Percentiles rank a stretch among this genome's conserved stretches.
These are phyloP conservation scores for Simalia tracyae DNA, from an alignment of 2,797 vertebrate genomes.

Conservation along the genomic window DNA sequence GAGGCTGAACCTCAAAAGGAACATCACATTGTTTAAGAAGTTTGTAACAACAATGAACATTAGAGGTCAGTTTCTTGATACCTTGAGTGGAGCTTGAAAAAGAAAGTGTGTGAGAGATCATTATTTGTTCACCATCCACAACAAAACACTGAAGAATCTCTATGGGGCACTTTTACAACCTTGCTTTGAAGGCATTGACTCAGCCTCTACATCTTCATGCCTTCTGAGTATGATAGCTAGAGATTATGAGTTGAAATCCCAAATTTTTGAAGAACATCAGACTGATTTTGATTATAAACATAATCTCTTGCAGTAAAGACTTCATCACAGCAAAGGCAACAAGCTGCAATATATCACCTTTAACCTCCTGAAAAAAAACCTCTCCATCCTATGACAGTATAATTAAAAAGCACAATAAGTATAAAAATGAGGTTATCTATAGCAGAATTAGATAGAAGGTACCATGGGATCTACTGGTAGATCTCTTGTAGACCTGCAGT, in stretches of 20 bases:
- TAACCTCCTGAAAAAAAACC: background rate
- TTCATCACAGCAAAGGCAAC: background rate
- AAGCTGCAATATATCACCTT: background rate
- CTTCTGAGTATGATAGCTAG: background rate
- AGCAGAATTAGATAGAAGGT: background rate
- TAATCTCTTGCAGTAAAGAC: background rate
- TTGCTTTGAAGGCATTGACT: background rate
- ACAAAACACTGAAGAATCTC: background rate
- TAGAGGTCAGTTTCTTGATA: background rate
- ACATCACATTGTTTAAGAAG: background rate
- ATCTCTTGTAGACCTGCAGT: background rate
- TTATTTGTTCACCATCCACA: background rate
- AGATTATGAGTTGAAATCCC: background rate
- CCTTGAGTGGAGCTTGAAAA: background rate
- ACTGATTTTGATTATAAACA: background rate
- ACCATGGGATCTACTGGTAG: background rate
- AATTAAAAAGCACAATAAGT: background rate
- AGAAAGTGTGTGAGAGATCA: background rate
- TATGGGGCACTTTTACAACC: background rate
- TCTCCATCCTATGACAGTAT: background rate
- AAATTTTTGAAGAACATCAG: background rate
- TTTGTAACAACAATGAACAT: background rate
- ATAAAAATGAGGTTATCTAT: background rate
- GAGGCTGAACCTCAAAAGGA: background rate
- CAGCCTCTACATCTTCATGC: background rate